Percentiles rank a stretch among this genome's conserved stretches.
These are phyloP conservation scores for Drosophila anomelani DNA, from an alignment of 2,888 invertebrate genomes.

Conservation along the genomic window DNA sequence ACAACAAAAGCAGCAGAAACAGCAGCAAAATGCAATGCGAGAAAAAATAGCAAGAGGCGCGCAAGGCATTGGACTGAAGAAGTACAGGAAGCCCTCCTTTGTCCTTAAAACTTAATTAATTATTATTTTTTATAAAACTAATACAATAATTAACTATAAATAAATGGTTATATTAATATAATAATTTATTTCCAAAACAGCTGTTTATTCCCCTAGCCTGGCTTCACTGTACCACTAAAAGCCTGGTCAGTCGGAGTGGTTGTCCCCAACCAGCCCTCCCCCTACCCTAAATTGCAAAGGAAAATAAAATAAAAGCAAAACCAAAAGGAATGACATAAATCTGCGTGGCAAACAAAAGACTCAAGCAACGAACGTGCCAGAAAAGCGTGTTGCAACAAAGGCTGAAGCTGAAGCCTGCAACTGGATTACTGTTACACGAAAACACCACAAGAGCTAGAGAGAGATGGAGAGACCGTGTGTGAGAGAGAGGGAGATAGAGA, in stretches of 20 bases:
- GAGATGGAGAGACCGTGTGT: background rate
- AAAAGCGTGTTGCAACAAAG: conserved; percentile 49
- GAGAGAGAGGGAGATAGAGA: background rate
- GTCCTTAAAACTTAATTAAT: background rate
- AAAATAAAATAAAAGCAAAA: conserved; percentile 46
- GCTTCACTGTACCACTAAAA: conserved; percentile 2
- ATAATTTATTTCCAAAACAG: background rate
- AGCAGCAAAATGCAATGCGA: conserved; percentile 52
- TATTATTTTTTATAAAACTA: background rate
- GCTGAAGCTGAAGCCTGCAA: conserved; percentile 56
- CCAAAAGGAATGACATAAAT: conserved; percentile 68
- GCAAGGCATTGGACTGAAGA: conserved; percentile 22
- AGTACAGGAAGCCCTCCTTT: background rate
- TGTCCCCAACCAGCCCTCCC: background rate
- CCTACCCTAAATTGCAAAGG: background rate
- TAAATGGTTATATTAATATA: too few species aligned
- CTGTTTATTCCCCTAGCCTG: background rate
- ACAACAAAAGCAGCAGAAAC: conserved; percentile 40
- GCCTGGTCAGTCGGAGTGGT: conserved; percentile 14
- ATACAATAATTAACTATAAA: background rate
- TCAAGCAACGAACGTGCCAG: conserved; percentile 73
- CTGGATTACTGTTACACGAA: conserved; percentile 75
- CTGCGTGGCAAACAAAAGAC: conserved; percentile 76
- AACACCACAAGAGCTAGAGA: background rate
- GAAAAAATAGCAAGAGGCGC: conserved; percentile 49